Conservation (phyloP, 2,888 invertebrate genomes). For the Tenodera sinensis region DNA sequence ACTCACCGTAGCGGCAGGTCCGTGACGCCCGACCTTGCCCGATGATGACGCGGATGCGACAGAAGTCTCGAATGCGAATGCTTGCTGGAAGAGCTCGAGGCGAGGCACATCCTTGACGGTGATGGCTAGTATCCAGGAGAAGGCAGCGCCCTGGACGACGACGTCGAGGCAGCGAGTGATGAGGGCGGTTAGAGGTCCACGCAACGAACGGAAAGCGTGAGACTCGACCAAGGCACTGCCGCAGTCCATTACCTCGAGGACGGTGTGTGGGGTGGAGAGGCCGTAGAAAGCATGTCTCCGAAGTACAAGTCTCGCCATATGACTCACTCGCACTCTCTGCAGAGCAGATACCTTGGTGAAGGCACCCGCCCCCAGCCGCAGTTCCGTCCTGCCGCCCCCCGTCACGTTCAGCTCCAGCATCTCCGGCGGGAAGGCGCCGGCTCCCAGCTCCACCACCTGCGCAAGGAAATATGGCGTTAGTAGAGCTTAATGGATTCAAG, state of each 20-base stretch:
- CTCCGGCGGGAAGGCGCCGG: slow-evolving; percentile 55
- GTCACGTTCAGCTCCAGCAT: slow-evolving; percentile 52
- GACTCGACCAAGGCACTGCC: slow-evolving; percentile 58
- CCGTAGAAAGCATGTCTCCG: slow-evolving; percentile 59
- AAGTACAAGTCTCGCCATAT: slow-evolving; percentile 53
- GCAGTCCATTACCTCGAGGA: slow-evolving; percentile 53
- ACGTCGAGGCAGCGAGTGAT: slow-evolving; percentile 58
- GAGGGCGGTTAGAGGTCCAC: slow-evolving; percentile 60
- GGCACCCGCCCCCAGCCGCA: slow-evolving; percentile 55
- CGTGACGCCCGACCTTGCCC: slow-evolving; percentile 56
- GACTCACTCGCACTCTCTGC: slow-evolving; percentile 53
- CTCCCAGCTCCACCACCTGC: slow-evolving; percentile 42
- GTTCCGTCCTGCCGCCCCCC: slow-evolving; percentile 55
- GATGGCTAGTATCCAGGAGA: slow-evolving; percentile 62
- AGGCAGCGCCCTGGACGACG: slow-evolving; percentile 58
- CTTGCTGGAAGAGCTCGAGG: slow-evolving; percentile 55
- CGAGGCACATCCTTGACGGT: slow-evolving; percentile 55
- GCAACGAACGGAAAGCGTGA: slow-evolving; percentile 59
- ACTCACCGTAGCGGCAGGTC: slow-evolving; percentile 53
- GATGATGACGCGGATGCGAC: neutral
- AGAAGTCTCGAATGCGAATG: slow-evolving; percentile 58
- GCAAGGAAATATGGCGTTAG: no score
- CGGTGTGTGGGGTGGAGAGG: slow-evolving; percentile 56
- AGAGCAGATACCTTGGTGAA: slow-evolving; percentile 55
- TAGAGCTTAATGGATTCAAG: no score